Conservation (phyloP, 2,888 invertebrate species). For the Antheraea assamensis region DNA sequence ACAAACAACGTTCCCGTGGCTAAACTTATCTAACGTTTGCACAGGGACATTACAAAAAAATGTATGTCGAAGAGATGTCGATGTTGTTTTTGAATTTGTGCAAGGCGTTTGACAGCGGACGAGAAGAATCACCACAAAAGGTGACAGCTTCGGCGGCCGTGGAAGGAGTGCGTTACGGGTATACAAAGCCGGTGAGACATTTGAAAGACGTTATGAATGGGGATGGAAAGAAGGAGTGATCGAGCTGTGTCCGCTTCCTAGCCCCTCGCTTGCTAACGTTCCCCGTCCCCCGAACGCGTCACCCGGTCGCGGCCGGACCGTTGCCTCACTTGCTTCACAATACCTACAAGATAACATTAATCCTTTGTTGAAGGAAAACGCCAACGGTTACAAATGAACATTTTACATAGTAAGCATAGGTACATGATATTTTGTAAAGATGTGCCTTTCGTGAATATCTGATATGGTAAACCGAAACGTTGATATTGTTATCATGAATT, state of each 20-base stretch:
- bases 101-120: conserved; percentile 80
- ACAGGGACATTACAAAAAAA: conserved; percentile 71
- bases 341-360: conserved; percentile 52
- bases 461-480: conserved; percentile 15
- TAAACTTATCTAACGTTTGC: conserved; percentile 77
- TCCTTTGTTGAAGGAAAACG: conserved; percentile 52
- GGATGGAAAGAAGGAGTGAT: conserved; percentile 77
- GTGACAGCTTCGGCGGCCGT: conserved; percentile 66
- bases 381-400: conserved; percentile 25
- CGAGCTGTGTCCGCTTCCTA: conserved; percentile 57
- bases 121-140: conserved; percentile 67
- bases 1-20: conserved; percentile 72
- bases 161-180: conserved; percentile 62
- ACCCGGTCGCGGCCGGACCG: conserved; percentile 38
- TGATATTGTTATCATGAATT: conserved; percentile 10
- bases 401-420: conserved; percentile 25
- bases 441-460: conserved; percentile 20
- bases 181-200: conserved; percentile 67
- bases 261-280: conserved; percentile 27
- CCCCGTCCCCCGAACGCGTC: conserved; percentile 32
- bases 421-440: conserved; percentile 21
- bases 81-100: conserved; percentile 82
- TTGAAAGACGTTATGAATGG: conserved; percentile 78
- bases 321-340: conserved; percentile 39
- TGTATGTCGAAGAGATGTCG: conserved; percentile 52